These are phyloP conservation scores for Carassius gibelio DNA, from an alignment of 2,113 vertebrate genomes.

Conservation along the genomic window DNA sequence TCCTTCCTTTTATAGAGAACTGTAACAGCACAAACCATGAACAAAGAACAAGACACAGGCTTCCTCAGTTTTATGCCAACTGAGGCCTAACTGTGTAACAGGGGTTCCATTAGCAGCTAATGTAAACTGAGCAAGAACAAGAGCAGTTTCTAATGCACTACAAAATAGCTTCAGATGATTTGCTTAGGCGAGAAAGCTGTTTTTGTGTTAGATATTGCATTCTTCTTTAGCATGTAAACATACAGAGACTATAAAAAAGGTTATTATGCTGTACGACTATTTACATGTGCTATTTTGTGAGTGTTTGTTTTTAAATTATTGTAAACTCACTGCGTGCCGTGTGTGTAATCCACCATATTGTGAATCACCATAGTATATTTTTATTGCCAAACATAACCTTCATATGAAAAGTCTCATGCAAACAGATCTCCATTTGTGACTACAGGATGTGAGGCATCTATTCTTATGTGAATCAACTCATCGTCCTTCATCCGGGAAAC, in stretches of 20 bases:
- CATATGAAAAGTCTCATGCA: neutral
- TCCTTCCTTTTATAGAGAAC: neutral
- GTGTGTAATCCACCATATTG: neutral
- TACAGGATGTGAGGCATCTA: conserved; percentile 43
- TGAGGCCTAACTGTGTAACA: neutral
- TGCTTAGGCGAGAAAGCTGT: neutral
- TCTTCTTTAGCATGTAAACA: conserved; percentile 1
- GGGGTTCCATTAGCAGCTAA: neutral
- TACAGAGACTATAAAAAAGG: neutral
- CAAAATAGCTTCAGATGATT: conserved; percentile 17
- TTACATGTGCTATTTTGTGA: conserved; percentile 1
- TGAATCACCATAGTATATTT: neutral
- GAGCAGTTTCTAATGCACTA: neutral
- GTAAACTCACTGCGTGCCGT: neutral
- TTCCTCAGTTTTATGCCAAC: neutral
- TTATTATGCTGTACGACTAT: neutral
- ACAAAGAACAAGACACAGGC: neutral
- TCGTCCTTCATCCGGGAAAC: conserved; percentile 43
- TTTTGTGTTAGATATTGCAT: conserved; percentile 23
- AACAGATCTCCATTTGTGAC: neutral
- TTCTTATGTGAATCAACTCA: conserved; percentile 62
- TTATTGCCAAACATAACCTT: conserved; percentile 35
- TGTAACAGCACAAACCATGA: neutral
- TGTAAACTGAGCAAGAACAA: neutral
- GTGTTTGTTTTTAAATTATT: neutral